Base-by-base conservation (phyloP, 2,797 vertebrate genomes). In the Loriculus beryllinus region DNA sequence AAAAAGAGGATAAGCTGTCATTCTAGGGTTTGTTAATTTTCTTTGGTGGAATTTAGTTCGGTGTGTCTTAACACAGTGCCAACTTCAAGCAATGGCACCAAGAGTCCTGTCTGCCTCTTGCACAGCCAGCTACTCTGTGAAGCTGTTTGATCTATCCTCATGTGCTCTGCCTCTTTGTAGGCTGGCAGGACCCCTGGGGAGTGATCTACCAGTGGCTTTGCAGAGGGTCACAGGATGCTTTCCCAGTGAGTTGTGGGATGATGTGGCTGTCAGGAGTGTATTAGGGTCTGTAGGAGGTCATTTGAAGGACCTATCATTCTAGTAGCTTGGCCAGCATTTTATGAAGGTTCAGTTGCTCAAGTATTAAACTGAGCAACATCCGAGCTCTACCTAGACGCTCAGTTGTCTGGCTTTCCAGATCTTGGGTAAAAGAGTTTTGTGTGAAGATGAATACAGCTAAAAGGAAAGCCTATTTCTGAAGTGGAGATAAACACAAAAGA, bases 251-350 rank as follows among this genome's bases (percentile, higher is more conserved):
- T 14, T n/a, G 16, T 35, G 28, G 16, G 7, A 15, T 80, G 45
- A 33, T 37, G 20, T 7, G 12, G 14, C 17, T 14, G 20, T 71
- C 76, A 48, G 35, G 82, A 74, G 31, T 5, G 0, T 60, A 4
- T 2, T 1, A 0, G 26, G 33, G 52, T 26, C 51, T 0, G 0
- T 4, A 42, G 43, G 31, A 82, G n/a, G 56, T 79, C 3, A 3
- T 74, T 64, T 74, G 71, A 75, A 82, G 57, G 68, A 48, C 57
- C 40, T 74, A 52, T 17, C 3, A 0, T 78, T 81, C 11, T 20
- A 3, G 13, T 42, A 48, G 65, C 29, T 88, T 88, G 75, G 54
- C 40, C 5, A 4, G 21, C 29, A 42, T 72, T 21, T 52, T 78
- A 17, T 63, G 43, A 37, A 71, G 54, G 31, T 88, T 70, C 62